Base-by-base conservation (phyloP, 1,140 invertebrate genomes). In the Conus betulinus region DNA sequence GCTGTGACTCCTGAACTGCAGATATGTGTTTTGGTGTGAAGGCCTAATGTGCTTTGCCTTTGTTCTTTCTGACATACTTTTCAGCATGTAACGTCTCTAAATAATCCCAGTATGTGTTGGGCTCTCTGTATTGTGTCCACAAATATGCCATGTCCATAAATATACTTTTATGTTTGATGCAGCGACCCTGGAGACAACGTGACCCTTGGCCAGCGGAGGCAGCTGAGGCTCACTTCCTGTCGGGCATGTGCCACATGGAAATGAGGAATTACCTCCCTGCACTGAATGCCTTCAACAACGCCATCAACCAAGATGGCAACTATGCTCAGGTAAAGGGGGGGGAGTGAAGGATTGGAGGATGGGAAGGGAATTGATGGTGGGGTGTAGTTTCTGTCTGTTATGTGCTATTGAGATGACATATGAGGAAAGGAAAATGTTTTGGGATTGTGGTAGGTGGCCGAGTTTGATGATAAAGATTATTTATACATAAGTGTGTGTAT, bases 231-330 rank as follows among this genome's bases (percentile, higher is more conserved):
- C 91, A 93, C 90, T 95, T 94, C 89, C 90, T 95, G 89, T 93
- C 93, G 87, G 95, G 94, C 6, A 91, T 94, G 87, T 95, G 95
- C 91, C 91, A 94, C 85, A 93, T 93, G 88, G 95, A 95, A n/a
- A 86, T 94, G 87, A 89, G 91, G 57, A 90, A 91, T 52, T 94
- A 94, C 85, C 60, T 91, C 1, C 91, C 93, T 52, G 93, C 95
- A 67, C 88, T 93, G 10, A 93, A 93, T 76, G 90, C 94, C 57
- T 95, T 95, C 87, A 95, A 94, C 81, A 91, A 91, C 84, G 94
- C 95, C 39, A 93, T 95, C 55, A 94, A 93, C 87, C 90, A 94
- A 7, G 92, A 95, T 87, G 85, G 91, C 13, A 93, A 92, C 81
- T 93, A 94, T 92, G 93, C 95, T 81, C 93, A 95, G 92, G 94